Evolutionary conservation across 1,140 invertebrate genomes (phyloP).

Genomic region (Mycetomoellerius zeteki): DNA sequence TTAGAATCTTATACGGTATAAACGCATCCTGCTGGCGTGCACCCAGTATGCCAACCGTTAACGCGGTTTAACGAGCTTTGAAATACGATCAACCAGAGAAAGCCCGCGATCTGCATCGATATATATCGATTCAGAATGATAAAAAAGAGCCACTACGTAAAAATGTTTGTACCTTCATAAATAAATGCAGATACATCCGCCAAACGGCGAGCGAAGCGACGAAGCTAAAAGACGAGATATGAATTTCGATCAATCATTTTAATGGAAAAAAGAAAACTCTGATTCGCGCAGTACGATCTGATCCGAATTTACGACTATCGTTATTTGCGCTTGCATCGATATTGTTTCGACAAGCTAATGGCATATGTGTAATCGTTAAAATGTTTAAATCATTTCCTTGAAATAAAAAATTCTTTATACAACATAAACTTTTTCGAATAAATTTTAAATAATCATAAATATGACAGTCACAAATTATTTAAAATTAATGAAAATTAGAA

Average conservation of each 20-base stretch:
- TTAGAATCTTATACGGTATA: slow-evolving; percentile 45
- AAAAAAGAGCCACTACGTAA: slow-evolving; percentile 9
- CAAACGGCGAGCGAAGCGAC: background rate
- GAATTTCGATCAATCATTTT: slow-evolving; percentile 48
- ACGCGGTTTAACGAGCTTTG: slow-evolving; percentile 53
- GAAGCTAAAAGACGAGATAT: slow-evolving; percentile 15
- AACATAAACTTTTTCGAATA: background rate
- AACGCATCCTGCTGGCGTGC: slow-evolving; percentile 22
- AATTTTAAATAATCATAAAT: background rate
- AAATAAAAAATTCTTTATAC: background rate
- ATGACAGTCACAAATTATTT: background rate
- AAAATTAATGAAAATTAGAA: background rate
- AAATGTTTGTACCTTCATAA: slow-evolving; percentile 16
- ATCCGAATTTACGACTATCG: slow-evolving; percentile 27
- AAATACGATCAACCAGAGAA: slow-evolving; percentile 38
- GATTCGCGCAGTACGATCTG: background rate
- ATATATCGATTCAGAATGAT: background rate
- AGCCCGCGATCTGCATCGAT: slow-evolving; percentile 18
- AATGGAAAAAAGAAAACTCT: background rate
- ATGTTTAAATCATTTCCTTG: background rate
- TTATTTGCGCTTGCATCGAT: background rate
- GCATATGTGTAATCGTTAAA: background rate
- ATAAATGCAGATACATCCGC: slow-evolving; percentile 21
- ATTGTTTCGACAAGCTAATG: background rate
- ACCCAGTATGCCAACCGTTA: slow-evolving; percentile 31